Evolutionary conservation across 2,113 vertebrate species (phyloP).

Genomic region (Oncorhynchus mykiss): DNA sequence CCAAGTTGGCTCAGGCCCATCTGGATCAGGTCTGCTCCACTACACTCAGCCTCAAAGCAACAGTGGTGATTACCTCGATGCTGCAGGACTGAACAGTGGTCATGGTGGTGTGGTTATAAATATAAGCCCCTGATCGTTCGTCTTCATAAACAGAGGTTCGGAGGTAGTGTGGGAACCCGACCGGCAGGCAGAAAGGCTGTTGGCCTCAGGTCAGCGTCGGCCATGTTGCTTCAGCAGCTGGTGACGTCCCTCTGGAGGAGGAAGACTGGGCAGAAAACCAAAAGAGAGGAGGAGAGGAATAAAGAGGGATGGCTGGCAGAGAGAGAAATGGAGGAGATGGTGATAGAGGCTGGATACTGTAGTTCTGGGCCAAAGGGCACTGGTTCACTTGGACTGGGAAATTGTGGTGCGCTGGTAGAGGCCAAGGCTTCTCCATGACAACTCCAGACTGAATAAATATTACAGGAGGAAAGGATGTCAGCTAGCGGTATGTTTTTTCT

Average conservation of each 20-base stretch:
- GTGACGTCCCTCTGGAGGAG: constrained; percentile 58
- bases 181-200: constrained; percentile 55
- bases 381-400: constrained; percentile 52
- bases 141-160: constrained; percentile 76
- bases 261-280: constrained; percentile 42
- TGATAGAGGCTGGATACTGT: constrained; percentile 19
- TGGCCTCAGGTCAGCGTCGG: constrained; percentile 69
- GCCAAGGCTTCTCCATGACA: constrained; percentile 19
- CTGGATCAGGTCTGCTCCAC: constrained; percentile 74
- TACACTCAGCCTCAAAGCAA: constrained; percentile 77
- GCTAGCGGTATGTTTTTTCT: background rate
- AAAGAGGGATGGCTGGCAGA: constrained; percentile 54
- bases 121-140: constrained; percentile 79
- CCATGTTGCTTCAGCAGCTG: constrained; percentile 64
- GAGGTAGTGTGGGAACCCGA: constrained; percentile 76
- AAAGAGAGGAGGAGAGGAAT: constrained; percentile 48
- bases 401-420: constrained; percentile 28
- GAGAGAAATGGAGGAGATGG: constrained; percentile 25
- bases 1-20: constrained; percentile 79
- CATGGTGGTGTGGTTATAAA: constrained; percentile 85
- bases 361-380: constrained; percentile 37
- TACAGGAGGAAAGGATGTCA: background rate
- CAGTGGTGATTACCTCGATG: constrained; percentile 79
- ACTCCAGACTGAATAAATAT: background rate
- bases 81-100: constrained; percentile 63